Percentiles rank a stretch among this genome's conserved stretches.
Evolutionary conservation across 2,888 invertebrate species (phyloP).

Genomic region (Trileptium ribeirensis): DNA sequence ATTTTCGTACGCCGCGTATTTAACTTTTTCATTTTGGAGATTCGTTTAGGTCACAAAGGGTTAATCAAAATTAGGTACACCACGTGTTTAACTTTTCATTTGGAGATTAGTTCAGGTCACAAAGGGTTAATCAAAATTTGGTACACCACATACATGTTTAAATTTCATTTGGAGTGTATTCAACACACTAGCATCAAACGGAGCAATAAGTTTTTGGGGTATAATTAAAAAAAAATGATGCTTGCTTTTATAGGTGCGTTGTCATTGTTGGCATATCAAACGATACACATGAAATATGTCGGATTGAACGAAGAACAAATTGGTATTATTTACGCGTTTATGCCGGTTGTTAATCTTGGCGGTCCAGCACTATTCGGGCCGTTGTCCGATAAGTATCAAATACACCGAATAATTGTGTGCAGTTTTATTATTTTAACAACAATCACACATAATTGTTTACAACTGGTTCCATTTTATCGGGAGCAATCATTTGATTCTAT

Average conservation of each 20-base stretch:
- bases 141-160: too few species aligned
- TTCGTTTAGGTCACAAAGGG: too few species aligned
- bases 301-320: conserved; percentile 2
- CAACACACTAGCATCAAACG: too few species aligned
- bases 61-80: too few species aligned
- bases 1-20: too few species aligned
- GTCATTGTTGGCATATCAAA: background rate
- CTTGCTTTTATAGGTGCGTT: background rate
- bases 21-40: too few species aligned
- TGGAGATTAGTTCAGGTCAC: too few species aligned
- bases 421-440: background rate
- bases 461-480: background rate
- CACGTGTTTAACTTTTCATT: too few species aligned
- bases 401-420: background rate
- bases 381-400: background rate
- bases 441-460: background rate
- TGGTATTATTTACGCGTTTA: conserved; percentile 7
- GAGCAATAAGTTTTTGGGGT: too few species aligned
- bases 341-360: background rate
- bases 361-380: conserved; percentile 9
- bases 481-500: background rate
- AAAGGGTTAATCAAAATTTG: too few species aligned
- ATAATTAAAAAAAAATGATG: too few species aligned
- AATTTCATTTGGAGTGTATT: too few species aligned
- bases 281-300: conserved; percentile 13